A percentile compares a stretch with the other conserved stretches of the same genome.
Evolutionary conservation across 2,113 vertebrate species (phyloP).

Genomic region (Brevimyrus niger): DNA sequence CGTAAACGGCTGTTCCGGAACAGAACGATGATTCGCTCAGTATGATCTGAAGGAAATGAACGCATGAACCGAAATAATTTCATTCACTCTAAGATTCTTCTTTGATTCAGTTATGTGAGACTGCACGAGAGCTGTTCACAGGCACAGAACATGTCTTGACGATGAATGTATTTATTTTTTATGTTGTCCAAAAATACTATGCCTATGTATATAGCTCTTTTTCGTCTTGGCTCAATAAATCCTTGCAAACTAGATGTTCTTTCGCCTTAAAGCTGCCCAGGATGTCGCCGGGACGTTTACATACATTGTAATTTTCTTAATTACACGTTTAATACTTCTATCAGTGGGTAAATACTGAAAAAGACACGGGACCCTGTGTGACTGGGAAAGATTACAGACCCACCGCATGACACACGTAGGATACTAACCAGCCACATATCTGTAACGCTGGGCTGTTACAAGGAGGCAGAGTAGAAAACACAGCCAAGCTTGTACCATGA

Average conservation of each 20-base stretch:
- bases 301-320: constrained; percentile 10
- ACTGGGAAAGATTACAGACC: constrained; percentile 8
- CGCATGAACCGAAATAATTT: neutral
- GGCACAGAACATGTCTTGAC: neutral
- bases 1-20: neutral
- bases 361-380: neutral
- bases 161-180: neutral
- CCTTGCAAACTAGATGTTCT: neutral
- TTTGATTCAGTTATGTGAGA: neutral
- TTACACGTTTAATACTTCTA: neutral
- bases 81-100: neutral
- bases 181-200: neutral
- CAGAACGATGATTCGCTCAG: neutral
- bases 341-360: constrained; percentile 7
- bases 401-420: neutral
- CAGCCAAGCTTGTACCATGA: neutral
- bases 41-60: neutral
- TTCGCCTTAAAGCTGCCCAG: neutral
- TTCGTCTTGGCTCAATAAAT: neutral
- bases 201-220: neutral
- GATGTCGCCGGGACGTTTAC: neutral
- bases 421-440: constrained; percentile 15
- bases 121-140: neutral
- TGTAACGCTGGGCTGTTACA: constrained; percentile 34
- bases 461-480: neutral